Base-by-base conservation (phyloP, 92 coral and sea anemone genomes). In the Actinernus sp. region DNA sequence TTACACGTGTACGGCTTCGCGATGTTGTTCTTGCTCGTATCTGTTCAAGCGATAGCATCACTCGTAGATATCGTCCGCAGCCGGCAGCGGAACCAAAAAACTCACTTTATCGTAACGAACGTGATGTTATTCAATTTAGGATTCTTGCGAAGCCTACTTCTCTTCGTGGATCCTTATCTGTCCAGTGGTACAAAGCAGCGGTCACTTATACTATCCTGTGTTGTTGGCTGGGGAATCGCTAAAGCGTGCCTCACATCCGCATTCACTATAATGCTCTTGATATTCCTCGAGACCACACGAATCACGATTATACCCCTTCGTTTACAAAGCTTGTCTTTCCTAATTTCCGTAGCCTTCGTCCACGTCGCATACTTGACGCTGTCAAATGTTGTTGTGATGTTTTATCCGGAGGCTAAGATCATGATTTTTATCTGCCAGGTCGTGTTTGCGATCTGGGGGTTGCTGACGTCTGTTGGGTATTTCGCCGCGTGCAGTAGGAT, bases 401-500 rank as follows among this genome's bases (percentile, higher is more conserved):
- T 75, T 26, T 28, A 39, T 14, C 73, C 70, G 4, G 34, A 56
- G 26, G 87, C 84, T 3, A 71, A 63, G 19, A 55, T 82, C 1
- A 39, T 91, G 87, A 23, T 91, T 6, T 37, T 74, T 3, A 55
- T 77, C 10, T 91, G 97, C 48, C 93, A 82, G 28, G 61, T 73
- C 10, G 41, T 74, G 0, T 91, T 82, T 39, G 85, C 97, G 31
- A 40, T 58, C 28, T 91, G 97, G 97, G 97, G 97, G 30, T 12
- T 87, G 13, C 34, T 87, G 1, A 58, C 87, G 27, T 68, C 90
- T 11, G 0, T 73, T 7, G 97, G 97, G 7, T 91, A 76, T 37
- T 48, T 68, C 3, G 37, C 50, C 14, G 76, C 89, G 3, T 70
- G 71, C 4, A 57, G 31, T 33, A 76, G 89, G 40, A 57, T 91